Evolutionary conservation across 1,140 invertebrate genomes (phyloP).

Genomic region (Brachionus koreanus): DNA sequence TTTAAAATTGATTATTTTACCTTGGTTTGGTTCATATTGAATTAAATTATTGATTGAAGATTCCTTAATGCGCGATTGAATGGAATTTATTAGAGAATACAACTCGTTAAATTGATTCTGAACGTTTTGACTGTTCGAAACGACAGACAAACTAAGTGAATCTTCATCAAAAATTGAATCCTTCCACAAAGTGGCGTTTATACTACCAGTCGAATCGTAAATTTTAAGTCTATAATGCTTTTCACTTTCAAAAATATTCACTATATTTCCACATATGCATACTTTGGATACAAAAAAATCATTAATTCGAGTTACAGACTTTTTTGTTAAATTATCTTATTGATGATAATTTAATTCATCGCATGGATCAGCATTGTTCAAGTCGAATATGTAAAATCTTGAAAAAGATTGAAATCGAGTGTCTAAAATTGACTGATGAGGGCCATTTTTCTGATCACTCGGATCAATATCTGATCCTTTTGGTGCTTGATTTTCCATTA

Average conservation of each 20-base stretch:
- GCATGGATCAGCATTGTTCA: neutral
- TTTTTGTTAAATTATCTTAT: neutral
- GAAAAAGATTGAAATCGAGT: constrained; percentile 8
- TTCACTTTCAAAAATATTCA: neutral
- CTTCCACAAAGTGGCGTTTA: constrained; percentile 31
- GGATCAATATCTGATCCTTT: neutral
- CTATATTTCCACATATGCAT: constrained; percentile 15
- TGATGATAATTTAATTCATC: neutral
- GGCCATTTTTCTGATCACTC: neutral
- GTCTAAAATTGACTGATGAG: neutral
- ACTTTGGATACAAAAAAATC: neutral
- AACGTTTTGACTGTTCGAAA: neutral
- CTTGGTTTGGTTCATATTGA: constrained; percentile 23
- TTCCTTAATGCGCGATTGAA: neutral
- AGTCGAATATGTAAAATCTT: constrained; percentile 13
- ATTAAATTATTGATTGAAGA: neutral
- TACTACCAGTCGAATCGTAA: constrained; percentile 29
- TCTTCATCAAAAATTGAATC: neutral
- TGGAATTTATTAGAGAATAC: neutral
- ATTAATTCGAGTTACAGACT: neutral
- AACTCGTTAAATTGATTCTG: neutral
- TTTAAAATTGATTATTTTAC: neutral
- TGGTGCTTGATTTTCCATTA: neutral
- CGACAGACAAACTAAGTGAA: neutral
- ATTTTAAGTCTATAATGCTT: constrained; percentile 27